Base-by-base conservation (phyloP, 2,888 invertebrate genomes). In the Charanyca ferruginea region DNA sequence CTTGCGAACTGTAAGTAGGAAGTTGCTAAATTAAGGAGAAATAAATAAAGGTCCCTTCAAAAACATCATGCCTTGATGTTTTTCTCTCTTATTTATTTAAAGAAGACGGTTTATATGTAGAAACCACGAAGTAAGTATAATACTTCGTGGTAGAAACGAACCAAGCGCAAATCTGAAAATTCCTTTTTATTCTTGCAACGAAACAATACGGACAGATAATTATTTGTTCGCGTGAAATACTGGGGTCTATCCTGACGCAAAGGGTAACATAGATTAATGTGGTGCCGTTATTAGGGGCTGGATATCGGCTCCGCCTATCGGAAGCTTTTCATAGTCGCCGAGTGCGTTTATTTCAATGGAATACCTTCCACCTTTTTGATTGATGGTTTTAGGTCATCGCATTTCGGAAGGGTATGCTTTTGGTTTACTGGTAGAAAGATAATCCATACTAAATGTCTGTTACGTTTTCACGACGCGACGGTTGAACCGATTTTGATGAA, bases 241-340 rank as follows among this genome's bases (percentile, higher is more conserved):
- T 41, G 44, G 44, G 32, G 32, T 58, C 49, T 48, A 23, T 28
- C 23, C 45, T n/a, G n/a, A 65, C 53, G 28, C 51, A 68, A 51
- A 61, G 42, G 62, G 58, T 53, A 60, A 73, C 66, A 42, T 66
- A 79, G 73, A 81, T 83, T 79, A 71, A 73, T 74, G 72, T 44
- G 59, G 45, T 22, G 22, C 35, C 22, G 58, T 73, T 76, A 81
- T 81, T 75, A 66, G 42, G 23, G 57, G 18, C 49, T 47, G 70
- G 60, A 35, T 70, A 48, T 42, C 66, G 35, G 60, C 16, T 25
- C 23, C 49, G 41, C 53, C 59, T 65, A 62, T 69, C 82, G 66
- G 69, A 67, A 69, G 61, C 80, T 60, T 52, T 53, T 64, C 44
- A 60, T 62, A 64, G 53, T 74, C 61, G 57, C 25, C 13, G 42